A percentile compares a stretch with the other conserved stretches of the same genome.
Evolutionary conservation across 2,888 invertebrate genomes (phyloP).

Genomic region (Brachylomia viminalis): DNA sequence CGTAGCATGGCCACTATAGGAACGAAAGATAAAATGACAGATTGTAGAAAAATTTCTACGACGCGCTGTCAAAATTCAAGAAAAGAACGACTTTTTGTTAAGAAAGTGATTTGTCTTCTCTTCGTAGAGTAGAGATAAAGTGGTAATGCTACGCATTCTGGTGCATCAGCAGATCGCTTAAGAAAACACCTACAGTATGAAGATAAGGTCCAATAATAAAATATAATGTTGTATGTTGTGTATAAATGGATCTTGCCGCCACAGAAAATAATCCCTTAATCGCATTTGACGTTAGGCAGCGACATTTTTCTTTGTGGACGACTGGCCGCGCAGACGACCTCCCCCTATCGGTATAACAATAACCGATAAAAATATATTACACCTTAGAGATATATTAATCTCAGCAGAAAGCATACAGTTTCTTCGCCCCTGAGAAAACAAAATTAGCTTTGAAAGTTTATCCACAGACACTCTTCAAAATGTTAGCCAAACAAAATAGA

Average conservation of each 20-base stretch:
- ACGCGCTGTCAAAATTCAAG: too few species aligned
- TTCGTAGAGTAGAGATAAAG: too few species aligned
- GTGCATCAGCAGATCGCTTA: background rate
- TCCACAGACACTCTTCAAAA: constrained; percentile 17
- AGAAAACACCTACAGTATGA: background rate
- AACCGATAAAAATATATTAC: background rate
- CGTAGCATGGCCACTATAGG: too few species aligned
- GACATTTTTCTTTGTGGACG: constrained; percentile 22
- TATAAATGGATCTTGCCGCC: constrained; percentile 18
- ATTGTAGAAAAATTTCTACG: too few species aligned
- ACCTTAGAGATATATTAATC: background rate
- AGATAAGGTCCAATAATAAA: constrained; percentile 15
- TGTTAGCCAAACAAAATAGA: constrained; percentile 14
- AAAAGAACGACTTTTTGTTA: too few species aligned
- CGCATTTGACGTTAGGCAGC: constrained; percentile 32
- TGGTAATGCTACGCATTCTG: too few species aligned
- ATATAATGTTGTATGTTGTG: constrained; percentile 1
- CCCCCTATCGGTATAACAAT: constrained; percentile 4
- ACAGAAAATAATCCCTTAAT: constrained; percentile 44
- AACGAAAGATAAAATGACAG: too few species aligned
- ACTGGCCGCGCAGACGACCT: constrained; percentile 7
- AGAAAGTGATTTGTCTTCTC: too few species aligned
- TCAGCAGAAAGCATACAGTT: constrained; percentile 8
- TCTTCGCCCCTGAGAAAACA: background rate
- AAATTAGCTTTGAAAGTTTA: background rate